Base-by-base conservation (phyloP, 1,140 invertebrate species). In the Mamestra configurata region DNA sequence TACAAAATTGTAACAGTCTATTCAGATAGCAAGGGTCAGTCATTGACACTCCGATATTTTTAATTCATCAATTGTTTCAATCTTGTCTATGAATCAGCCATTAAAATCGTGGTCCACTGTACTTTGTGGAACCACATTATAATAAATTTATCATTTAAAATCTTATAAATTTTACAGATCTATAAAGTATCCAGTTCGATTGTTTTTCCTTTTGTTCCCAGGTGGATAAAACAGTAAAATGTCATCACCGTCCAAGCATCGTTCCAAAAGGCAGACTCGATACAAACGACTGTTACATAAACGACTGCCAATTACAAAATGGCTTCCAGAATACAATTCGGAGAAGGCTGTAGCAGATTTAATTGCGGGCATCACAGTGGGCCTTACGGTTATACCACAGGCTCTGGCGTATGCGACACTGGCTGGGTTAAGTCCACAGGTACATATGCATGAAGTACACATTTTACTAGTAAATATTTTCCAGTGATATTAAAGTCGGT, bases 361-460 rank as follows among this genome's bases (percentile, higher is more conserved):
- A 20, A 97, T 98, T 85, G 98, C 98, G 6, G 98, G 98, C 5
- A 94, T 98, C 53, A 98, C 98, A 15, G 98, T 98, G 1, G 98
- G 98, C 0, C 95, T 98, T 7, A 98, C 98, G 1, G 98, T 98
- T 27, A 97, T 98, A 94, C 98, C 98, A 0, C 98, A 99, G 90
- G 98, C 97, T 57, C 92, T 98, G 73, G 98, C 98, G 6, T 98
- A 98, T 93, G 98, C 98, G 0, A 97, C 97, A 13, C 94, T 98
- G 55, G 98, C 97, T 22, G 97, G 97, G 27, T 89, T 98, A 55
- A 97, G 97, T 87, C 97, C 97, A 53, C 97, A 98, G 96, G 98
- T 98, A 89, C 80, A 61, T 27, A 20, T 53, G n/a, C 24, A 77
- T 51, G 13, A 11, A 37, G 13, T 66, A 37, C 55, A 59, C 11